These are phyloP conservation scores for Chrysoperla carnea DNA, from an alignment of 1,140 invertebrate species.

Conservation along the genomic window DNA sequence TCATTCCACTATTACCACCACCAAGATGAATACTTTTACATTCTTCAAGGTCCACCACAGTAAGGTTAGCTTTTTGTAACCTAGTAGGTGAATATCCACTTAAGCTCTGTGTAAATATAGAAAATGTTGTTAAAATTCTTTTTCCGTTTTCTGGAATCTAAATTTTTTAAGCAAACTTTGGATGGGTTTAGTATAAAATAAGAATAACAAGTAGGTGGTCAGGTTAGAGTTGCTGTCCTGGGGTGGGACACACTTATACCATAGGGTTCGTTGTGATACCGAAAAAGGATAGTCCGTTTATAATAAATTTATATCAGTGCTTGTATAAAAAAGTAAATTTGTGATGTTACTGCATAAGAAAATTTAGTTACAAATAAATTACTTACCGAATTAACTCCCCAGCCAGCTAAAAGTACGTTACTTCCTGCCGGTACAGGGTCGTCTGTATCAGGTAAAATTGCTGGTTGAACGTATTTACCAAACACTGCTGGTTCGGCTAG, in stretches of 20 bases:
- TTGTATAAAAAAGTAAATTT: too few species aligned
- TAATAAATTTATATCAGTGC: too few species aligned
- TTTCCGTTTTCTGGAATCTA: not conserved
- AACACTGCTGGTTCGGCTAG: not conserved
- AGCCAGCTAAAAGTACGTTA: slow-evolving; percentile 4
- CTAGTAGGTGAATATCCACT: slow-evolving; percentile 16
- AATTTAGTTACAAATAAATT: not conserved
- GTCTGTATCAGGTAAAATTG: not conserved
- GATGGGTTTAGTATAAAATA: too few species aligned
- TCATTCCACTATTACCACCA: slow-evolving; percentile 14
- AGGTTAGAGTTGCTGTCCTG: too few species aligned
- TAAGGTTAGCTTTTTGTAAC: slow-evolving; percentile 20
- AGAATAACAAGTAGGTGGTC: too few species aligned
- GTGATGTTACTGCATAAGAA: too few species aligned
- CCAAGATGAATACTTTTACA: slow-evolving; percentile 16
- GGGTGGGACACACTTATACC: too few species aligned
- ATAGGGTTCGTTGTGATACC: too few species aligned
- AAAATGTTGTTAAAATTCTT: too few species aligned
- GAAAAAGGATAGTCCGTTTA: too few species aligned
- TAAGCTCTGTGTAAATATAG: too few species aligned
- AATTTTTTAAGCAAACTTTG: too few species aligned
- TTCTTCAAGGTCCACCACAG: slow-evolving; percentile 17
- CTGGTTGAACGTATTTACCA: not conserved
- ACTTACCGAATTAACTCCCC: slow-evolving; percentile 4
- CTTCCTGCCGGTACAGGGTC: not conserved